Evolutionary conservation across 2,113 vertebrate species (phyloP).

Genomic region (Semnornis frantzii): DNA sequence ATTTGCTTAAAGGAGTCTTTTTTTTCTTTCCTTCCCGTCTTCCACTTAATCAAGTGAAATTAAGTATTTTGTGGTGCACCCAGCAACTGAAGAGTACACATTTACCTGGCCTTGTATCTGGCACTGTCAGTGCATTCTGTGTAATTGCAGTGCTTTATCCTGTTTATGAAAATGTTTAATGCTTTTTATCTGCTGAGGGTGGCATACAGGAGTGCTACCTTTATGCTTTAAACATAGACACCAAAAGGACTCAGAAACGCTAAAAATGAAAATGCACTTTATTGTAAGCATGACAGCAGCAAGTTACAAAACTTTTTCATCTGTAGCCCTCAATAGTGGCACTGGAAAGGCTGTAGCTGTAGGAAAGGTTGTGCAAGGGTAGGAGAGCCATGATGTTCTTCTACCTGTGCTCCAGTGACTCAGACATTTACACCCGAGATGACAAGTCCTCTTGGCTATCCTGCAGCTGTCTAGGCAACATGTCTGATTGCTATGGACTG

Average conservation of each 20-base stretch:
- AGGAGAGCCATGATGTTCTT: conserved; percentile 36
- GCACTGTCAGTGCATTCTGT: neutral
- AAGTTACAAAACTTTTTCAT: conserved; percentile 57
- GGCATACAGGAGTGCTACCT: conserved; percentile 10
- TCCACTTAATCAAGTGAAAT: conserved; percentile 26
- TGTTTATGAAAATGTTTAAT: conserved; percentile 38
- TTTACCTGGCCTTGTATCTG: conserved; percentile 15
- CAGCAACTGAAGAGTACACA: neutral
- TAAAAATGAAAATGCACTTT: neutral
- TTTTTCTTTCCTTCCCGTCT: conserved; percentile 18
- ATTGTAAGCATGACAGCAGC: conserved; percentile 17
- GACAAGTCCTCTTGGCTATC: conserved; percentile 34
- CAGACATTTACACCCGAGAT: conserved; percentile 56
- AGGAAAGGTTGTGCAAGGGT: conserved; percentile 21
- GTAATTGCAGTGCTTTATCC: conserved; percentile 9
- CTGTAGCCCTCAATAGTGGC: conserved; percentile 49
- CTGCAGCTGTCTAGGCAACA: neutral
- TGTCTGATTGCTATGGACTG: neutral
- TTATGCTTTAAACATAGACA: conserved; percentile 24
- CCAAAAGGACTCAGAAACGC: conserved; percentile 22
- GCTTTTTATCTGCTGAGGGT: conserved; percentile 32
- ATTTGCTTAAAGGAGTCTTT: neutral
- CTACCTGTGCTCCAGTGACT: conserved; percentile 62
- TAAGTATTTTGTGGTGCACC: conserved; percentile 60
- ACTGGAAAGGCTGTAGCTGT: conserved; percentile 36